These are phyloP conservation scores for Platerodrilus igneus DNA, from an alignment of 2,888 invertebrate species.

Conservation along the genomic window DNA sequence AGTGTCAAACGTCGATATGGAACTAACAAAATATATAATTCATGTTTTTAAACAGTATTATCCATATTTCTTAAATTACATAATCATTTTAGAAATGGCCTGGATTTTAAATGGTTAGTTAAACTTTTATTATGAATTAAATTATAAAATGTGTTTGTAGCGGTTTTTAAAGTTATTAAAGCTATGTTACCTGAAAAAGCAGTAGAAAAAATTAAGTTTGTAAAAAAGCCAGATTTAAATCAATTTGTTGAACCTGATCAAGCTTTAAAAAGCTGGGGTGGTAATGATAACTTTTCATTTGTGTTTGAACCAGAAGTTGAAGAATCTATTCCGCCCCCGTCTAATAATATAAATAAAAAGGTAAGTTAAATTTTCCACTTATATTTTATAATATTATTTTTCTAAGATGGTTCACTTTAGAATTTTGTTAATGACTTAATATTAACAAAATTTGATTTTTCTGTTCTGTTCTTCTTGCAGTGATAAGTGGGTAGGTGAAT, in stretches of 20 bases:
- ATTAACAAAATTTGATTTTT: no score
- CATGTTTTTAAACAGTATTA: slow-evolving; percentile 83
- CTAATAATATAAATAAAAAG: no score
- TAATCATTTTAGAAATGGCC: slow-evolving; percentile 89
- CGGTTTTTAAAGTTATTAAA: slow-evolving; percentile 89
- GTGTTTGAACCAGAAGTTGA: slow-evolving; percentile 62
- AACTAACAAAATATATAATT: slow-evolving; percentile 82
- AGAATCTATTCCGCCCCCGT: no score
- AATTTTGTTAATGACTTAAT: no score
- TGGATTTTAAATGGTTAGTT: slow-evolving; percentile 78
- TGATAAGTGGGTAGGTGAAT: no score
- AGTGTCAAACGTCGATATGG: slow-evolving; percentile 85
- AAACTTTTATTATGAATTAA: slow-evolving; percentile 7
- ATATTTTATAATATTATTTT: no score
- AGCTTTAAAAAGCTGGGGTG: slow-evolving; percentile 76
- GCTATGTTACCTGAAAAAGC: slow-evolving; percentile 82
- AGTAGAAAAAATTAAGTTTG: slow-evolving; percentile 81
- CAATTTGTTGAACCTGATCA: slow-evolving; percentile 72
- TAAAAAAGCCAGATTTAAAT: slow-evolving; percentile 67
- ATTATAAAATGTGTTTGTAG: slow-evolving; percentile 47
- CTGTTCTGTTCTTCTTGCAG: no score
- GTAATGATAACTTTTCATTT: slow-evolving; percentile 67
- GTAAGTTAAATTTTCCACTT: no score
- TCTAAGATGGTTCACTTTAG: no score
- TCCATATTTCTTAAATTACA: slow-evolving; percentile 81